phyloP scores from a whole-genome alignment of 2,888 invertebrate species.

The Tetramorium bicarinatum region DNA sequence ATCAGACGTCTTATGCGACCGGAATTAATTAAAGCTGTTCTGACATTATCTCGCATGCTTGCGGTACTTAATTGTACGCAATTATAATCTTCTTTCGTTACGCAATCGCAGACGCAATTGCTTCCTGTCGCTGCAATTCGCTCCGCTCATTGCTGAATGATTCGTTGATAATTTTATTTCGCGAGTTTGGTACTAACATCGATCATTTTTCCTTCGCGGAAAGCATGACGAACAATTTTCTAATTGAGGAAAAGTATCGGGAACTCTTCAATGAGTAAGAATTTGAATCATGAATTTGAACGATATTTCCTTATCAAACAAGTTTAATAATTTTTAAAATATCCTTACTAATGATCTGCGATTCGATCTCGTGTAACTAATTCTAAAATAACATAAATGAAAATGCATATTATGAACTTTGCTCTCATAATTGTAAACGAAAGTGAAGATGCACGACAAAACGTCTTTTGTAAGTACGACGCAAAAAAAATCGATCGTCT shows the following conservation, averaged over 20 bases:
- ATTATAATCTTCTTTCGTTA: slow-evolving; percentile 76
- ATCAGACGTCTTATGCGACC: slow-evolving; percentile 47
- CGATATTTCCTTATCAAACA: background rate
- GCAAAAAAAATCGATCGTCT: background rate
- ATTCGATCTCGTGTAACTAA: background rate
- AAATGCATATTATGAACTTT: background rate
- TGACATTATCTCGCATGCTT: slow-evolving; percentile 75
- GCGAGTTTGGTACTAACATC: background rate
- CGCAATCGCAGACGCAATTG: slow-evolving; percentile 76
- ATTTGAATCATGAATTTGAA: background rate
- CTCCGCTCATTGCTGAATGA: slow-evolving; percentile 39
- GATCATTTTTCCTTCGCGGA: background rate
- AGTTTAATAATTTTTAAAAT: background rate
- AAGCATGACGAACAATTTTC: background rate
- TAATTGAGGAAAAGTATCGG: background rate
- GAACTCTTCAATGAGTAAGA: background rate
- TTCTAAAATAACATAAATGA: background rate
- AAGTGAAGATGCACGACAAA: background rate
- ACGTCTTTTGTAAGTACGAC: background rate
- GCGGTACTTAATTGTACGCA: slow-evolving; percentile 77
- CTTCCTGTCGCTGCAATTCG: slow-evolving; percentile 66
- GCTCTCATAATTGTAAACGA: background rate
- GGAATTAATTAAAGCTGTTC: slow-evolving; percentile 77
- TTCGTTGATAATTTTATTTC: slow-evolving; percentile 40
- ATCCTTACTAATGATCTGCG: background rate